Base-by-base conservation (phyloP, 2,797 vertebrate species). In the Pseudochaenichthys georgianus region DNA sequence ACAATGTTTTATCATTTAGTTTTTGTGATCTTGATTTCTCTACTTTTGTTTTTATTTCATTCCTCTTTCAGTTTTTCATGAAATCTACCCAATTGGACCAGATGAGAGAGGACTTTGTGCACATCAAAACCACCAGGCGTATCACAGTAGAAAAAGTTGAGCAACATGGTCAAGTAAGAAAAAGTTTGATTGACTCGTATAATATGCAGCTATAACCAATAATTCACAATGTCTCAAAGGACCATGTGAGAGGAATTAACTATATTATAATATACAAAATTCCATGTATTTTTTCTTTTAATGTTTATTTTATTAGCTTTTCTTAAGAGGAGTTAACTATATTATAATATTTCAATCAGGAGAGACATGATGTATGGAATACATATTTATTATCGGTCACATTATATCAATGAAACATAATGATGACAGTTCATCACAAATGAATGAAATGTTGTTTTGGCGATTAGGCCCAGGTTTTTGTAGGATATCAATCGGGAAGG, bases 71-170 rank as follows among this genome's bases (percentile, higher is more conserved):
- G 98, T 99, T 99, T 90, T 99, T 99, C 78, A 98, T 99, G 97
- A 99, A 99, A 88, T 97, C 97, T 54, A 99, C 98, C 28, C 97
- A 98, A 67, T 93, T 99, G 74, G 97, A 99, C 43, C 98, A 99
- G 89, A 98, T 99, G 98, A 97, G 96, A 89, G 96, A 97, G 45
- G 97, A 99, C 89, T 99, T 97, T 85, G 89, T 95, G n/a, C 95
- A 97, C 85, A 98, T 99, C 81, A 97, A 96, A 95, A 93, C 95
- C 84, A 97, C 96, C 12, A 98, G 97, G 82, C 84, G 91, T 53
- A 84, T 95, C 78, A 99, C 96, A 42, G 89, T 92, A 73, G 92
- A 94, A 52, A 97, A 97, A 87, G 93, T 99, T 84, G 93, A 86
- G 64, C 96, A 97, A 89, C 95, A 98, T 43, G 91, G 89, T 81